phyloP scores from a whole-genome alignment of 2,797 vertebrate species.

The Tadarida brasiliensis region DNA sequence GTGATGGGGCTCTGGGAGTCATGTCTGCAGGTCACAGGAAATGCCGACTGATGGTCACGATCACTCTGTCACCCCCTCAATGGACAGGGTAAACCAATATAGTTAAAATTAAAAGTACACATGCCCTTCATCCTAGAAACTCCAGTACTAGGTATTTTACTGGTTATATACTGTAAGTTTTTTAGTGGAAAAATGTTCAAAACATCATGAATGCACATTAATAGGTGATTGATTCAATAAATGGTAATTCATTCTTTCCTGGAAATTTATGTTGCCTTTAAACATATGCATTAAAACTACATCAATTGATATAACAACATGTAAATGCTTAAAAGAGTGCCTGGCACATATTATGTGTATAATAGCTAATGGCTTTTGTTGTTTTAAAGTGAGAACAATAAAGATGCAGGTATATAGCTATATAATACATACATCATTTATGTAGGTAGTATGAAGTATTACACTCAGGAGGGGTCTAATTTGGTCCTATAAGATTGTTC shows the following conservation, averaged over 20 bases:
- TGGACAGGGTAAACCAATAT: neutral
- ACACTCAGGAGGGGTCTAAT: neutral
- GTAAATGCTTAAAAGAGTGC: neutral
- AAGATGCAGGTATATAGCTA: neutral
- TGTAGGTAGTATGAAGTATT: neutral
- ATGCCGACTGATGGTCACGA: neutral
- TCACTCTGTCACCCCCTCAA: neutral
- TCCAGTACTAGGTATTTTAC: neutral
- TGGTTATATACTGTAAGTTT: neutral
- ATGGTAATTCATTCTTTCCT: neutral
- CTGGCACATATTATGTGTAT: neutral
- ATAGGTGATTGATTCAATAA: neutral
- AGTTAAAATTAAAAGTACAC: neutral
- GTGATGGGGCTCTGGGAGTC: neutral
- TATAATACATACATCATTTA: neutral
- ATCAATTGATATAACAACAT: neutral
- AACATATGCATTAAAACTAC: neutral
- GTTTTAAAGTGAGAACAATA: neutral
- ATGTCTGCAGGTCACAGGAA: neutral
- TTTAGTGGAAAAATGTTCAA: constrained; percentile 16
- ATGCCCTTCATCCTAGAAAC: neutral
- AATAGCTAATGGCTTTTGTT: neutral
- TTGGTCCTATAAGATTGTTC: neutral
- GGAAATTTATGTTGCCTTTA: neutral
- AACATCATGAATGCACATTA: neutral